Base-by-base conservation (phyloP, 2,888 invertebrate species). In the Norana najaformis region DNA sequence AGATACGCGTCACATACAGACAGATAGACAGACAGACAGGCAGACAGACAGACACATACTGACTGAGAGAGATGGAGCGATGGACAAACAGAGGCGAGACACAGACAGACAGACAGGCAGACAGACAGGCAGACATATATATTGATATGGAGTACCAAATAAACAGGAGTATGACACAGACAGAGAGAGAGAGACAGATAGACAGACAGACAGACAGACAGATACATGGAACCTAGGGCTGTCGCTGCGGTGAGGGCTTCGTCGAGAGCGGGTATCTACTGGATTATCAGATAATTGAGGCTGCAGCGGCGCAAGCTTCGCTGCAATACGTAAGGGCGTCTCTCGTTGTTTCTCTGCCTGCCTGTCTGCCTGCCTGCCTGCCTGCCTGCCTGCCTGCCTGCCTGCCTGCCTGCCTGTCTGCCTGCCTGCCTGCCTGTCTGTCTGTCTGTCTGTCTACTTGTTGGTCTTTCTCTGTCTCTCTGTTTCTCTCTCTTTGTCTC, bases 201-300 rank as follows among this genome's bases (percentile, higher is more conserved):
- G 85, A 85, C 36, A 85, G 85, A 85, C 85, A 85, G 85, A 83
- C 14, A 47, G 47, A 47, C 47, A 47, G 47, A 47, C 47, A 18
- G 16, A 47, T 4, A 47, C 16, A 47, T 14, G 18, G 47, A 69
- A n/a, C 30, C 0, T 69, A 69, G 8, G n/a, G 69, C 5, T n/a
- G 69, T 8, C 2, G n/a, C 11, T 0, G 69, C 69, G 69, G n/a
- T n/a, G 30, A 69, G 69, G 69, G 69, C 8, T 69, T 69, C 11
- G 69, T 69, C 69, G 69, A 69, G 69, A 69, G n/a, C n/a, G n/a
- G 47, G 20, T 47, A 23, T 47, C 30, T n/a, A n/a, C 30, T 16
- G 69, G 69, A 69, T 69, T 69, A 69, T 69, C 69, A 13, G 69
- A 69, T 69, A 69, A 69, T 96, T 98, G 98, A 30, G 93, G 92